A percentile compares a stretch with the other conserved stretches of the same genome.
These are phyloP conservation scores for Schizothorax lantsangensis DNA, from an alignment of 2,797 vertebrate genomes.

Conservation along the genomic window DNA sequence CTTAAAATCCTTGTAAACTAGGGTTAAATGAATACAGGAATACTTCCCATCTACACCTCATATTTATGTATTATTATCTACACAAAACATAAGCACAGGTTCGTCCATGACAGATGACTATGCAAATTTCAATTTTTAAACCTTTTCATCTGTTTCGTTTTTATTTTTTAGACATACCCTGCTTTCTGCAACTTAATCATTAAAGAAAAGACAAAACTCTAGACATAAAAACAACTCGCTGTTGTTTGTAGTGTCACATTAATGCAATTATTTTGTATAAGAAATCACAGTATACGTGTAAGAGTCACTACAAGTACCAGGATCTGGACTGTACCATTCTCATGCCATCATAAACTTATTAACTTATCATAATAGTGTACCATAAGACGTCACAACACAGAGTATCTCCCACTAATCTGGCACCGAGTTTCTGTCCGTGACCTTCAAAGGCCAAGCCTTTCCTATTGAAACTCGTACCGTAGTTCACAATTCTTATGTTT, in stretches of 20 bases:
- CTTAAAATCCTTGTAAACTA: conserved; percentile 48
- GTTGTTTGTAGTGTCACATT: conserved; percentile 43
- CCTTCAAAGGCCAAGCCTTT: neutral
- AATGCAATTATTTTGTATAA: conserved; percentile 1
- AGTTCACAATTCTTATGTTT: neutral
- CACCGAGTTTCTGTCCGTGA: neutral
- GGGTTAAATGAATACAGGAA: conserved; percentile 48
- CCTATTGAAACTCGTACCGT: neutral
- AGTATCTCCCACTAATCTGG: neutral
- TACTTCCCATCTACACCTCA: conserved; percentile 32
- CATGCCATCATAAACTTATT: conserved; percentile 11
- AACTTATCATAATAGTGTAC: conserved; percentile 25
- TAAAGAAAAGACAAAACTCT: conserved; percentile 28
- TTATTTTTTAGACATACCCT: conserved; percentile 1
- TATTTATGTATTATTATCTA: conserved; percentile 17
- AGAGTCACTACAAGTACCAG: conserved; percentile 30
- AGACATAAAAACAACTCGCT: conserved; percentile 22
- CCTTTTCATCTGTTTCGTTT: neutral
- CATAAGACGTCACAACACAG: conserved; percentile 1
- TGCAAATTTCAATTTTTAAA: neutral
- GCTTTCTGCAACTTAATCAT: conserved; percentile 25
- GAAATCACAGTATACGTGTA: conserved; percentile 47
- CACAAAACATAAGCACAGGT: conserved; percentile 17
- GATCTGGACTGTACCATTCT: conserved; percentile 20
- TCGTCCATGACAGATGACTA: conserved; percentile 2